Evolutionary conservation across 2,113 vertebrate species (phyloP), one percentile per base, ranked within the genome.

Genomic region (Lamprologus speciosus): DNA sequence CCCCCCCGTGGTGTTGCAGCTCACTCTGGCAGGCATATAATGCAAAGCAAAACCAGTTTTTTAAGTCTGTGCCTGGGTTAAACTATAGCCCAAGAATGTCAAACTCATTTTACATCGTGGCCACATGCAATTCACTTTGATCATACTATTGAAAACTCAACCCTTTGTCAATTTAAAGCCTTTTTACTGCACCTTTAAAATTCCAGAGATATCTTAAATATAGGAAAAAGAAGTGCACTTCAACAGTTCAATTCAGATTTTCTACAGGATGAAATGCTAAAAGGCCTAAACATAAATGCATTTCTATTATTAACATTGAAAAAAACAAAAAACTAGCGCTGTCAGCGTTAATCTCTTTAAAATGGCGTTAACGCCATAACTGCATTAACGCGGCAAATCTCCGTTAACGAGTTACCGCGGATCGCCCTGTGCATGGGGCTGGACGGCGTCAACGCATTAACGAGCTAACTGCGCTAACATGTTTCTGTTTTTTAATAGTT

Each of bases 21-120:
- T 26, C 14, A 37, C 16, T 57, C 70, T 26, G 28, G 8, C 80
- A 91, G 87, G 51, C 87, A 60, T 42, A 19, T 31, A 60, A 55
- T 63, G 14, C 78, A 90, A 82, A 50, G 40, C 19, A 4, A 40
- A 83, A 85, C 23, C 82, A 3, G 12, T 8, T 33, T 17, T 17
- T 21, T 37, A 26, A 47, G 23, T 50, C 70, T 47, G 7, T 35
- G 9, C 6, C 31, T 2, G 16, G 40, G 60, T 68, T 35, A 75
- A 57, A 75, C 42, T 50, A 19, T 28, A 47, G 40, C 60, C 31
- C 10, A 35, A 35, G 17, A 65, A 65, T 12, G 31, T n/a, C 60
- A 65, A 65, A 65, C 9, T 65, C 17, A 65, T 35, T 65, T 65
- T 65, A 63, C 6, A 63, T n/a, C 17, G 0, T 35, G 60, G 17